phyloP scores from a whole-genome alignment of 2,797 vertebrate species.

The Acanthopagrus latus region DNA sequence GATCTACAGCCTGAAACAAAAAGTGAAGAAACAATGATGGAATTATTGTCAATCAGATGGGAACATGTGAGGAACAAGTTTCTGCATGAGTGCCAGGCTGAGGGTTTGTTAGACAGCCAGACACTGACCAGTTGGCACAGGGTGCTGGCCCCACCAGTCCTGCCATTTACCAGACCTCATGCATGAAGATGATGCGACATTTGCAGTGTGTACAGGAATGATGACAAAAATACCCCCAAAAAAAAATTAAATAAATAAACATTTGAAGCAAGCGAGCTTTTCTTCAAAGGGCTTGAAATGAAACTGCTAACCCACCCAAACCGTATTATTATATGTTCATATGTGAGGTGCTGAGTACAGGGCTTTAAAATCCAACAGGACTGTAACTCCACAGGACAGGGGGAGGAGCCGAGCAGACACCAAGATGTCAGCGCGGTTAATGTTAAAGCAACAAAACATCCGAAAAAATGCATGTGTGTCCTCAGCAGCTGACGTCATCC shows the following conservation, averaged over 20 bases:
- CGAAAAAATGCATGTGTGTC: slow-evolving; percentile 14
- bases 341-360: background rate
- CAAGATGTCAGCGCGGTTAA: slow-evolving; percentile 10
- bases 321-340: too few species aligned
- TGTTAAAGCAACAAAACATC: slow-evolving; percentile 16
- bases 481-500: slow-evolving; percentile 66
- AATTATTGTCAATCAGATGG: background rate
- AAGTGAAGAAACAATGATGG: too few species aligned
- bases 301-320: background rate
- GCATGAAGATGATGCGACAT: background rate
- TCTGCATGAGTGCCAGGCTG: background rate
- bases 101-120: background rate
- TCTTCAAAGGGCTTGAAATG: background rate
- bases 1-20: too few species aligned
- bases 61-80: background rate
- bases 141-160: background rate
- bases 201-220: background rate
- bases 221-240: background rate
- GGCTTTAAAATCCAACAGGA: background rate
- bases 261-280: too few species aligned
- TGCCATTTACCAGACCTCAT: background rate
- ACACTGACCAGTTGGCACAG: background rate
- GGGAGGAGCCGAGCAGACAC: background rate
- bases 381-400: background rate
- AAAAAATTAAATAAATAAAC: background rate